A percentile compares a stretch with the other conserved stretches of the same genome.
Evolutionary conservation across 2,113 vertebrate genomes (phyloP).

Genomic region (Oryzias woworae): DNA sequence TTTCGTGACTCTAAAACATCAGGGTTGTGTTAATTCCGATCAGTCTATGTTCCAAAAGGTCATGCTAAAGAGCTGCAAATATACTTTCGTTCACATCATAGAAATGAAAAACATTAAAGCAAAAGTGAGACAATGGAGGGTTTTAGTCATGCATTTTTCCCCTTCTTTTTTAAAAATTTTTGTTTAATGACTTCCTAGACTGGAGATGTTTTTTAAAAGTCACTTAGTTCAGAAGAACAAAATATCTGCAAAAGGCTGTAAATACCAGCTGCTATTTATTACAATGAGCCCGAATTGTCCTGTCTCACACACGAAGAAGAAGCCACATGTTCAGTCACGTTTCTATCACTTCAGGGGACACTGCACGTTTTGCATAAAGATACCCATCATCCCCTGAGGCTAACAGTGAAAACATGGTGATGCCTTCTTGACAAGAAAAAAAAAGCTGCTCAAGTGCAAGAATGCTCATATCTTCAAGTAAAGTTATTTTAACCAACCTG

Average conservation of each 20-base stretch:
- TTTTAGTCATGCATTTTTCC: constrained; percentile 51
- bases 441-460: too few relatives aligned
- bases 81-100: background rate
- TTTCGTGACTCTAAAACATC: too few relatives aligned
- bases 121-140: constrained; percentile 44
- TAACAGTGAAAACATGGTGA: too few relatives aligned
- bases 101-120: constrained; percentile 31
- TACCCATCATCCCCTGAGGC: too few relatives aligned
- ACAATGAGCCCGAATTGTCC: constrained; percentile 45
- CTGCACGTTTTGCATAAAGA: background rate
- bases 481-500: too few relatives aligned
- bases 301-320: constrained; percentile 15
- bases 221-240: constrained; percentile 55
- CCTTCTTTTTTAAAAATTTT: constrained; percentile 4
- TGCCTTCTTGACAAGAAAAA: too few relatives aligned
- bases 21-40: too few relatives aligned
- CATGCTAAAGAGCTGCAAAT: too few relatives aligned
- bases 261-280: constrained; percentile 65
- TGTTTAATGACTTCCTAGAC: constrained; percentile 42
- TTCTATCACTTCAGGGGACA: constrained; percentile 10
- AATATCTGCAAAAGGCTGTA: constrained; percentile 38
- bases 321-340: constrained; percentile 9
- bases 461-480: too few relatives aligned
- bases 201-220: constrained; percentile 62
- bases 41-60: too few relatives aligned